Base-by-base conservation (phyloP, 2,888 invertebrate species). In the Cerceris ruficornis region DNA sequence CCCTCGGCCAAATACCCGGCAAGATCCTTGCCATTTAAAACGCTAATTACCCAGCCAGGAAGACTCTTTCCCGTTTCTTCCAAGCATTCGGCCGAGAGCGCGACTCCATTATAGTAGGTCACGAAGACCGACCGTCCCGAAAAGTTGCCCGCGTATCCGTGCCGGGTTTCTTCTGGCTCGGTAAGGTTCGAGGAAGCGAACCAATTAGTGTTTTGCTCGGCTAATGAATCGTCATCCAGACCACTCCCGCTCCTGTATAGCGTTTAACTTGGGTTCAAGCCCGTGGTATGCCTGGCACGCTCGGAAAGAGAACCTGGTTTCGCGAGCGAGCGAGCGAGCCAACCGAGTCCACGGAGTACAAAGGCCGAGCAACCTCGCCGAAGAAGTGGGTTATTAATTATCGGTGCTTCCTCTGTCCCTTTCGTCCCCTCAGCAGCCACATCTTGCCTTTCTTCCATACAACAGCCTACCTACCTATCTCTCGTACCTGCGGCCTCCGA, bases 351-450 rank as follows among this genome's bases (percentile, higher is more conserved):
- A 68, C 78, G 62, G 59, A 70, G 83, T 77, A 87, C 83, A 88
- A 87, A 86, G 88, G 72, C 80, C 65, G 75, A 73, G 77, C 75
- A 80, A 82, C 75, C 81, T 79, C 77, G 77, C 66, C 84, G 82
- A 82, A 82, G 87, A 87, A 87, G 88, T 84, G 85, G 88, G 86
- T 88, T 88, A 88, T 88, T 89, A 88, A 88, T 88, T 89, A 88
- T 88, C 88, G 69, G 86, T 61, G 72, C 81, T 80, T 68, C 77
- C 79, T 75, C 74, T 62, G 70, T 70, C 76, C 72, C 67, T 69
- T 74, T 68, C 15, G 54, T 52, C 58, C 39, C 43, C 17, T 17
- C 64, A 49, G 49, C 66, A 43, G 15, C 65, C 54, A 69, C 73
- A 46, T 70, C 57, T n/a, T 64, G 49, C 61, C 58, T 7, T 61